Conservation (phyloP, 1,140 invertebrate species). For the Apis mellifera region DNA sequence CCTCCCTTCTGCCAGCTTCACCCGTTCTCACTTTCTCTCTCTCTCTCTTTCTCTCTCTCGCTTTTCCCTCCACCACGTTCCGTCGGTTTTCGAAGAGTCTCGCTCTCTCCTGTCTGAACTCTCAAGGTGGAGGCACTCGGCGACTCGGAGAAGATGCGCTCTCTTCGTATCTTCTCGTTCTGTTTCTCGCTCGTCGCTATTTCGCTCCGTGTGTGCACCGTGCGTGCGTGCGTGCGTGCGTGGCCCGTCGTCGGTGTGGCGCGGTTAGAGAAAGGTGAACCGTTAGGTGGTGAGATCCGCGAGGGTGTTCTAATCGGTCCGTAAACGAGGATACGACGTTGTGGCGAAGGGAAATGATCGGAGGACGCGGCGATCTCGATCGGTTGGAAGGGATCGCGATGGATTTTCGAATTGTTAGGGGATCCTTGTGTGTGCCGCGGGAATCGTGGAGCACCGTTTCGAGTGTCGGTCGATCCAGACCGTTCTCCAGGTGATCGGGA, state of each 20-base stretch:
- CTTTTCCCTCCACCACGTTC: constrained; percentile 6
- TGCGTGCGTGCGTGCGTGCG: constrained; percentile 10
- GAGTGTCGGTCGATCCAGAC: not conserved
- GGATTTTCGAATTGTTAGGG: not conserved
- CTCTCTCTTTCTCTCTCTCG: not conserved
- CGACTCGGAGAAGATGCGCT: constrained; percentile 63
- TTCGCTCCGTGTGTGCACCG: constrained; percentile 7
- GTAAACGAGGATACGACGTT: not conserved
- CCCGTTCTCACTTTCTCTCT: constrained; percentile 11
- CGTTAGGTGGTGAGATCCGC: constrained; percentile 42
- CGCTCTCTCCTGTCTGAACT: constrained; percentile 44
- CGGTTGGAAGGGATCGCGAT: not conserved
- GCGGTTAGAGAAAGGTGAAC: constrained; percentile 24
- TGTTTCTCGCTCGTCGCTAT: constrained; percentile 15
- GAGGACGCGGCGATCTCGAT: no score
- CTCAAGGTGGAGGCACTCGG: constrained; percentile 58
- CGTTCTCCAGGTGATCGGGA: not conserved
- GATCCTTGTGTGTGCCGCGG: not conserved
- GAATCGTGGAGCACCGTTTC: not conserved
- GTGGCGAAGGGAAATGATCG: not conserved
- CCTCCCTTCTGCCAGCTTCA: not conserved
- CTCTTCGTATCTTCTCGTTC: constrained; percentile 44
- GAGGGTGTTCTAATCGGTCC: constrained; percentile 47
- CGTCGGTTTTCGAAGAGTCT: not conserved
- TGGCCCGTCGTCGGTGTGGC: not conserved